These are phyloP conservation scores for Neogobius melanostomus DNA, from an alignment of 2,113 vertebrate genomes.

Conservation along the genomic window DNA sequence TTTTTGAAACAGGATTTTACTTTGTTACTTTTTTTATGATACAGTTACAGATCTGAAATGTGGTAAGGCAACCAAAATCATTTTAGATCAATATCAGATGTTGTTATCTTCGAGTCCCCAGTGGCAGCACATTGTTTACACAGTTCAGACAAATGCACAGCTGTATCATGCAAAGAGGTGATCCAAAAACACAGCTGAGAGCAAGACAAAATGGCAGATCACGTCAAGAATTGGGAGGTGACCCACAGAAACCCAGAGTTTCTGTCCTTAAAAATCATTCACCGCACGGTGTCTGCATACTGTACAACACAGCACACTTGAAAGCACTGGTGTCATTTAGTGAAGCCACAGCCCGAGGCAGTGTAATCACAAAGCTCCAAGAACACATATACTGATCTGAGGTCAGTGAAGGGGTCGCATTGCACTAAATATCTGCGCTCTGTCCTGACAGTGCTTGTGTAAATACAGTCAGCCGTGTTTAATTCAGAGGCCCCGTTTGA, in stretches of 20 bases:
- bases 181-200: constrained; percentile 4
- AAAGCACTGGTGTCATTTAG: constrained; percentile 40
- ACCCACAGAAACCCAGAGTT: constrained; percentile 11
- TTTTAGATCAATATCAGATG: background rate
- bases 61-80: no score
- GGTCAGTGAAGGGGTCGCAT: constrained; percentile 45
- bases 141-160: background rate
- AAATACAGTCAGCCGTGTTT: background rate
- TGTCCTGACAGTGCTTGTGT: constrained; percentile 20
- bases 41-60: no score
- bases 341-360: constrained; percentile 28
- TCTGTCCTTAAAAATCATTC: constrained; percentile 44
- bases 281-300: constrained; percentile 38
- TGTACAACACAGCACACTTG: constrained; percentile 22
- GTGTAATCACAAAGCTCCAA: constrained; percentile 51
- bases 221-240: constrained; percentile 4
- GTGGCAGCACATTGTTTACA: background rate
- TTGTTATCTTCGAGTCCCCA: background rate
- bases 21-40: no score
- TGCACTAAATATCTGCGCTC: constrained; percentile 4
- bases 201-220: constrained; percentile 6
- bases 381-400: constrained; percentile 45
- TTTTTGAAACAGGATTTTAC: no score
- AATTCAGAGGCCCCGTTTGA: constrained; percentile 16
- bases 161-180: constrained; percentile 12